A percentile compares a stretch with the other conserved stretches of the same genome.
These are phyloP conservation scores for Halcyon malimbica DNA, from an alignment of 2,113 vertebrate species.

Conservation along the genomic window DNA sequence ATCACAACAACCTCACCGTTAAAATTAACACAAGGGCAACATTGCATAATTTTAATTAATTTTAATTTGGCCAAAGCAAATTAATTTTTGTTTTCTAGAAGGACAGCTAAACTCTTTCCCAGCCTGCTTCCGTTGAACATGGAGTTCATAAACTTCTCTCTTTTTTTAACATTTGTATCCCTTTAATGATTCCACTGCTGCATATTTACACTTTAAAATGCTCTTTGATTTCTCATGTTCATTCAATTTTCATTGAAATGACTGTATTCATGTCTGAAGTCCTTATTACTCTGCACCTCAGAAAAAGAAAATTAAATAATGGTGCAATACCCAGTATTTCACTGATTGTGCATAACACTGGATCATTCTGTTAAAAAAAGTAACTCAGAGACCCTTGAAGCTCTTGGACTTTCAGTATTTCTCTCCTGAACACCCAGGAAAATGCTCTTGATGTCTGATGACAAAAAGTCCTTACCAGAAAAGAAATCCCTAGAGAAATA, in stretches of 20 bases:
- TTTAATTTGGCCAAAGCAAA: slow-evolving; percentile 88
- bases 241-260: slow-evolving; percentile 35
- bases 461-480: background rate
- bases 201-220: slow-evolving; percentile 27
- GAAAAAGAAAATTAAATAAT: background rate
- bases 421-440: background rate
- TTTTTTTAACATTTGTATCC: slow-evolving; percentile 47
- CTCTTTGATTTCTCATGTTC: background rate
- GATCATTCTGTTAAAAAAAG: background rate
- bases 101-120: slow-evolving; percentile 76
- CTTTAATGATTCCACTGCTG: background rate
- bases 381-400: background rate
- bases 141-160: slow-evolving; percentile 67
- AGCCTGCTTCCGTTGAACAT: background rate
- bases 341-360: background rate
- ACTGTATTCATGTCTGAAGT: background rate
- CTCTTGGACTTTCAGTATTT: background rate
- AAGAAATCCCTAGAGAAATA: background rate
- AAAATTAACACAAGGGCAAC: slow-evolving; percentile 87
- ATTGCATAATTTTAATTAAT: slow-evolving; percentile 89
- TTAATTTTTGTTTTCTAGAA: slow-evolving; percentile 87
- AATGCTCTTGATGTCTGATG: background rate
- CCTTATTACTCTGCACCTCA: background rate
- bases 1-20: slow-evolving; percentile 84
- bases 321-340: background rate